Percentiles rank a stretch among this genome's conserved stretches.
Evolutionary conservation across 2,113 vertebrate species (phyloP).

Genomic region (Siniperca knerii): DNA sequence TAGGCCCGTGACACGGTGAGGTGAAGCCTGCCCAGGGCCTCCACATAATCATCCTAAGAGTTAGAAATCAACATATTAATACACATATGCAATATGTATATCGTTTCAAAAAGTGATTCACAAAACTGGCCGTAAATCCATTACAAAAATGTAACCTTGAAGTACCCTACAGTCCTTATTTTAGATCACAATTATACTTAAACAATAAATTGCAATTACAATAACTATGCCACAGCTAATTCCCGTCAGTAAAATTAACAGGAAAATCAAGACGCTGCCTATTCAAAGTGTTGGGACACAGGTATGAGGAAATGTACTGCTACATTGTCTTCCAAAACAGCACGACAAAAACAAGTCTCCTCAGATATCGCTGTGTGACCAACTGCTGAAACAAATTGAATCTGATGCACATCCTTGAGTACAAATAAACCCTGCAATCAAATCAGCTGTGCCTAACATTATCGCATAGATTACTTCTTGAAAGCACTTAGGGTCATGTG

Average conservation of each 20-base stretch:
- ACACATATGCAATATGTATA: background rate
- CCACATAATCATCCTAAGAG: slow-evolving; percentile 97
- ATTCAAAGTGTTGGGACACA: background rate
- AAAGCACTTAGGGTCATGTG: slow-evolving; percentile 51
- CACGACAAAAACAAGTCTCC: background rate
- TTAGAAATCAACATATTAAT: background rate
- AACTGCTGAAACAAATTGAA: slow-evolving; percentile 40
- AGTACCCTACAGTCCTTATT: background rate
- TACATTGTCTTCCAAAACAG: slow-evolving; percentile 18
- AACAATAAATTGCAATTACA: background rate
- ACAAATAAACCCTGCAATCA: slow-evolving; percentile 52
- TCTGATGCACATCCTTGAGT: slow-evolving; percentile 40
- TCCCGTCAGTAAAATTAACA: background rate
- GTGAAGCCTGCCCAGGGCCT: slow-evolving; percentile 95
- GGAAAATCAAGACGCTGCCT: slow-evolving; percentile 1
- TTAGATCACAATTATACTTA: background rate
- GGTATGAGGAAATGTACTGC: slow-evolving; percentile 39
- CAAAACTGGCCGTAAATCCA: background rate
- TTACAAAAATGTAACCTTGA: background rate
- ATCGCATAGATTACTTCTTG: slow-evolving; percentile 42
- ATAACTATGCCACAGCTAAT: background rate
- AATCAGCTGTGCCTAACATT: slow-evolving; percentile 35
- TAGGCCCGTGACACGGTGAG: slow-evolving; percentile 98
- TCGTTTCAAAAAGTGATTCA: background rate
- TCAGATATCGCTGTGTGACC: slow-evolving; percentile 31